Percentiles rank a stretch among this genome's conserved stretches.
phyloP scores from a whole-genome alignment of 2,888 invertebrate species.

The Molanna angustata region DNA sequence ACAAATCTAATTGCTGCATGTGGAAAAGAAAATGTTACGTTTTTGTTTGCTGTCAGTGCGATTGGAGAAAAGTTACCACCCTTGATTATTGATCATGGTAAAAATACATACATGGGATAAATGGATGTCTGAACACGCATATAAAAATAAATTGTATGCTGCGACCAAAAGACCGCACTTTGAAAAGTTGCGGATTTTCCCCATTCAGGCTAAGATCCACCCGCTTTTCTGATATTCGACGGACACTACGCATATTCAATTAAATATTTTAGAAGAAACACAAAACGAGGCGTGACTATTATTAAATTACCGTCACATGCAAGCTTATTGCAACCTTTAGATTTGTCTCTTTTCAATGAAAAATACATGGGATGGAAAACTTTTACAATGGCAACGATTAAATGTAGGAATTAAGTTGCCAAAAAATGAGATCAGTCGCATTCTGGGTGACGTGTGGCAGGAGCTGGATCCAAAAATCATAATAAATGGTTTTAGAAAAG shows the following conservation, averaged over 20 bases:
- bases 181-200: neutral
- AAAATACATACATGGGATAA: neutral
- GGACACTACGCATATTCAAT: neutral
- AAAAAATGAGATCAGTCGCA: too few species aligned
- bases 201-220: neutral
- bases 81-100: neutral
- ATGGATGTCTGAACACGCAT: neutral
- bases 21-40: conserved; percentile 7
- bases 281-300: conserved; percentile 5
- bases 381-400: too few species aligned
- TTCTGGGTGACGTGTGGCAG: too few species aligned
- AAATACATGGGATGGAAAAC: too few species aligned
- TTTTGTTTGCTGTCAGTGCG: neutral
- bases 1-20: conserved; percentile 3
- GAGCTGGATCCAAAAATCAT: too few species aligned
- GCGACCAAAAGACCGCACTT: neutral
- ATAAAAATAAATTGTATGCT: neutral
- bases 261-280: neutral
- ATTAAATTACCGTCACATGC: neutral
- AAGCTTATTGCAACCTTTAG: too few species aligned
- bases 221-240: neutral
- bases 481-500: too few species aligned
- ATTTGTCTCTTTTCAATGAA: too few species aligned
- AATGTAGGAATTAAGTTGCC: too few species aligned
- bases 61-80: conserved; percentile 3